A percentile compares a stretch with the other conserved stretches of the same genome.
These are phyloP conservation scores for Polymixis lichenea DNA, from an alignment of 2,888 invertebrate species.

Conservation along the genomic window DNA sequence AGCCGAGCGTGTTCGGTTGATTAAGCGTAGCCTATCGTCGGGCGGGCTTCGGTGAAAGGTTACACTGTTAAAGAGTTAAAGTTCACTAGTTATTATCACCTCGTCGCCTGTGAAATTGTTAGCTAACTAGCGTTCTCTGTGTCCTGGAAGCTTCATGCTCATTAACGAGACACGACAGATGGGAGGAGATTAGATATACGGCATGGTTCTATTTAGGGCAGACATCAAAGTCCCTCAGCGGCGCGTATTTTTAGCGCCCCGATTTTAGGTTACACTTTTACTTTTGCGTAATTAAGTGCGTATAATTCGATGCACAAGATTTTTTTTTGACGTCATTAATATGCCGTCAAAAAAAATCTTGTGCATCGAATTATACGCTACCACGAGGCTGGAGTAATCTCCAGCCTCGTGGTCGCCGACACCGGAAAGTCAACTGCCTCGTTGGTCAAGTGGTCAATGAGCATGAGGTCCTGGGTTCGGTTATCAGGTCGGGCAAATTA, in stretches of 20 bases:
- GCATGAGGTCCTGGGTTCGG: no score
- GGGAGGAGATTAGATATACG: constrained; percentile 6
- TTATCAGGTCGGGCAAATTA: no score
- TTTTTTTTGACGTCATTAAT: constrained; percentile 4
- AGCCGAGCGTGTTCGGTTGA: constrained; percentile 60
- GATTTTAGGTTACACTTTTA: constrained; percentile 32
- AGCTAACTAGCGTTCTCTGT: constrained; percentile 28
- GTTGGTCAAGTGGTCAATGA: no score
- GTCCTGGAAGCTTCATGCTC: constrained; percentile 28
- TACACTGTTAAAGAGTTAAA: constrained; percentile 47
- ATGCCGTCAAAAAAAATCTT: no score
- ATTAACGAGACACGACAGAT: constrained; percentile 40
- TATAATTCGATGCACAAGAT: constrained; percentile 18
- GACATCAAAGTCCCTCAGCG: constrained; percentile 43
- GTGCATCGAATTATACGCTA: no score
- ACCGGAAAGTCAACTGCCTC: no score
- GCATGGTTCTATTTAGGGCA: constrained; percentile 39
- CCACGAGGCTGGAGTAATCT: no score
- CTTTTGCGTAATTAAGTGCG: constrained; percentile 38
- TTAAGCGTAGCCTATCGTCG: constrained; percentile 52
- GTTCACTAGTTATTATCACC: constrained; percentile 59
- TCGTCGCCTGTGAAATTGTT: constrained; percentile 47
- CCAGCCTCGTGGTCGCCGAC: not conserved
- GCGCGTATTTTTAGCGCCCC: constrained; percentile 31
- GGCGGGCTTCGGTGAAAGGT: constrained; percentile 55